Conservation (phyloP, 2,888 invertebrate genomes). For the Branchinecta sandiegonensis region DNA sequence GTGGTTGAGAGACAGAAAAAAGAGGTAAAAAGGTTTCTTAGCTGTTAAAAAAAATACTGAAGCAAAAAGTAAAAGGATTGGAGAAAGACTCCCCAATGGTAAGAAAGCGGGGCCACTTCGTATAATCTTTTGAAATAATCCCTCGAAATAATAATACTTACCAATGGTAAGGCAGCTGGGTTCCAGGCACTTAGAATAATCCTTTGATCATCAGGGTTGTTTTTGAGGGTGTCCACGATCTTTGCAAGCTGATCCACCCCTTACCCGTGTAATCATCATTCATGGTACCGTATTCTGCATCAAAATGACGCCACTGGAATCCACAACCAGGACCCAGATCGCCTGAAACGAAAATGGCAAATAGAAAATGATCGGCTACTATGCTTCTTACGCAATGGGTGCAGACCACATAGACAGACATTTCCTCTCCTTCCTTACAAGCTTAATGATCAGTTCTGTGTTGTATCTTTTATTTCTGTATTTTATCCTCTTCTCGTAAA, state of each 20-base stretch:
- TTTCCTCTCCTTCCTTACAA: too few relatives aligned
- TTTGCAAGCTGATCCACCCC: slow-evolving; percentile 71
- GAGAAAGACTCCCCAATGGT: slow-evolving; percentile 31
- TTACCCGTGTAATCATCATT: slow-evolving; percentile 60
- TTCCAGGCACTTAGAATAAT: slow-evolving; percentile 95
- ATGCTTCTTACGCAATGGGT: too few relatives aligned
- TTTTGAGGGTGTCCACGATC: slow-evolving; percentile 62
- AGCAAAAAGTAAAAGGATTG: too few relatives aligned
- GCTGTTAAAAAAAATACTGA: too few relatives aligned
- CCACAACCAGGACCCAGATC: slow-evolving; percentile 95
- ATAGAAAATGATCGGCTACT: too few relatives aligned
- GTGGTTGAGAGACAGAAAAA: too few relatives aligned
- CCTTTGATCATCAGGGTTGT: slow-evolving; percentile 67
- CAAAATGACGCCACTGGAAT: slow-evolving; percentile 96
- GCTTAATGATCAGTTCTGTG: too few relatives aligned
- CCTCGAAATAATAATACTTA: not conserved
- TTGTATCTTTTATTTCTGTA: too few relatives aligned
- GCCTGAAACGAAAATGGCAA: slow-evolving; percentile 38
- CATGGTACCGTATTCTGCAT: slow-evolving; percentile 71
- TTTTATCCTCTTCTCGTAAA: too few relatives aligned
- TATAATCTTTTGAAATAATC: too few relatives aligned
- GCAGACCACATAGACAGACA: too few relatives aligned
- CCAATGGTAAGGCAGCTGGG: slow-evolving; percentile 54
- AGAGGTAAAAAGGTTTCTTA: too few relatives aligned
- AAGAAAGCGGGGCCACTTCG: slow-evolving; percentile 50